phyloP scores from a whole-genome alignment of 1,140 invertebrate genomes.

The Acarapis woodi region DNA sequence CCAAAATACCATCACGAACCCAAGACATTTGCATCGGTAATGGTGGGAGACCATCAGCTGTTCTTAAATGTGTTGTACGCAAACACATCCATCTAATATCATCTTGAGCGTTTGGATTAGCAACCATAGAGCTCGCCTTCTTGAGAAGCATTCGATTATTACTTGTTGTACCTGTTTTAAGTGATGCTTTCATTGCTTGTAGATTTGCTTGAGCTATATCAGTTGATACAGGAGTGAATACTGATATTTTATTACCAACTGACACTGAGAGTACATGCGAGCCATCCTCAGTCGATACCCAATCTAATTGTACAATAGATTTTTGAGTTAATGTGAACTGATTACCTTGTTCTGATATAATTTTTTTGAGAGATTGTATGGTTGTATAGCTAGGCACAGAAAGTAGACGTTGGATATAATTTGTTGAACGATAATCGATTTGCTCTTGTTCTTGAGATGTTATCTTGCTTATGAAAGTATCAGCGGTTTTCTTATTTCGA shows the following conservation, averaged over 20 bases:
- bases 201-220: slow-evolving; percentile 67
- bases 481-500: slow-evolving; percentile 22
- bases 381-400: slow-evolving; percentile 78
- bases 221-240: slow-evolving; percentile 22
- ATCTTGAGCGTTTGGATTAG: slow-evolving; percentile 32
- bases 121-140: slow-evolving; percentile 53
- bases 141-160: slow-evolving; percentile 31
- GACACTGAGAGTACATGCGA: slow-evolving; percentile 89
- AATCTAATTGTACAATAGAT: slow-evolving; percentile 61
- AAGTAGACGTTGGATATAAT: slow-evolving; percentile 22
- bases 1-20: slow-evolving; percentile 86
- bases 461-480: slow-evolving; percentile 9
- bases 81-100: slow-evolving; percentile 58
- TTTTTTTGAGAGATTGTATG: slow-evolving; percentile 51
- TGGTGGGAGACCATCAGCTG: slow-evolving; percentile 78
- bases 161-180: slow-evolving; percentile 27
- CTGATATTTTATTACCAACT: slow-evolving; percentile 46
- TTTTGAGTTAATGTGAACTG: slow-evolving; percentile 45
- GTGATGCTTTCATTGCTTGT: slow-evolving; percentile 54
- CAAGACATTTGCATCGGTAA: slow-evolving; percentile 93
- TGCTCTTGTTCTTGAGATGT: slow-evolving; percentile 6
- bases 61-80: slow-evolving; percentile 57
- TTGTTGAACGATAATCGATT: slow-evolving; percentile 18
- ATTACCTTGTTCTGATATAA: slow-evolving; percentile 64
- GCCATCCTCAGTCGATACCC: slow-evolving; percentile 96